These are phyloP conservation scores for Neodiprion virginianus DNA, from an alignment of 1,140 invertebrate genomes.

Conservation along the genomic window DNA sequence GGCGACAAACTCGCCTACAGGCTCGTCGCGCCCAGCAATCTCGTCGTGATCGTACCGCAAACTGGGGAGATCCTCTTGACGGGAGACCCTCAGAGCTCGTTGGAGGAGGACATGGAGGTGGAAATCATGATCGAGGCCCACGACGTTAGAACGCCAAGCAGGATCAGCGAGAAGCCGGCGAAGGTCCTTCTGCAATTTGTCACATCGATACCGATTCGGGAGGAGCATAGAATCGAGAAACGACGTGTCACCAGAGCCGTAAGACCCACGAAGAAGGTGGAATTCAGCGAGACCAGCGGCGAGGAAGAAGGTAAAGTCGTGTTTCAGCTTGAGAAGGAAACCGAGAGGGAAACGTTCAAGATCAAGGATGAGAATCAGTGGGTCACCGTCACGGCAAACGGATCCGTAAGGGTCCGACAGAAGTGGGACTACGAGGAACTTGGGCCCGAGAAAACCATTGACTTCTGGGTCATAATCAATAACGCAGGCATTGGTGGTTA, in stretches of 20 bases:
- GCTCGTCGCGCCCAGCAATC: slow-evolving; percentile 76
- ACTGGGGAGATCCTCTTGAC: slow-evolving; percentile 87
- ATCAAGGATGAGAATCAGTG: slow-evolving; percentile 92
- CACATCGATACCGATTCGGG: slow-evolving; percentile 59
- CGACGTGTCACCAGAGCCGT: slow-evolving; percentile 86
- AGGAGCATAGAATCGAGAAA: slow-evolving; percentile 75
- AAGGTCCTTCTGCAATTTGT: slow-evolving; percentile 79
- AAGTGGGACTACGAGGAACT: slow-evolving; percentile 97
- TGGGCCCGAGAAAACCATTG: slow-evolving; percentile 94
- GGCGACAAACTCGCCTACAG: slow-evolving; percentile 87
- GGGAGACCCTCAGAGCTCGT: slow-evolving; percentile 67
- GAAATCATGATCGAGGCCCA: slow-evolving; percentile 81
- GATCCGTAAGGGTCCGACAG: slow-evolving; percentile 91
- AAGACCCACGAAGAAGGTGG: slow-evolving; percentile 88
- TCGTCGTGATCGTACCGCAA: slow-evolving; percentile 88
- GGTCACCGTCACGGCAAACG: slow-evolving; percentile 91
- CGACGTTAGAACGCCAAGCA: slow-evolving; percentile 76
- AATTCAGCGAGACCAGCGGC: slow-evolving; percentile 90
- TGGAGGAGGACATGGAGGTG: slow-evolving; percentile 69
- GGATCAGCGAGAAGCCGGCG: slow-evolving; percentile 72
- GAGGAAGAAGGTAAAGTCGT: slow-evolving; percentile 86
- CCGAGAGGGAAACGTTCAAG: slow-evolving; percentile 90
- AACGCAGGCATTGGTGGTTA: slow-evolving; percentile 84
- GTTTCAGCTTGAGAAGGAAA: slow-evolving; percentile 90
- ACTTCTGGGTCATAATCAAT: slow-evolving; percentile 95